Evolutionary conservation across 2,888 invertebrate genomes (phyloP).

Genomic region (Papilio elwesi): DNA sequence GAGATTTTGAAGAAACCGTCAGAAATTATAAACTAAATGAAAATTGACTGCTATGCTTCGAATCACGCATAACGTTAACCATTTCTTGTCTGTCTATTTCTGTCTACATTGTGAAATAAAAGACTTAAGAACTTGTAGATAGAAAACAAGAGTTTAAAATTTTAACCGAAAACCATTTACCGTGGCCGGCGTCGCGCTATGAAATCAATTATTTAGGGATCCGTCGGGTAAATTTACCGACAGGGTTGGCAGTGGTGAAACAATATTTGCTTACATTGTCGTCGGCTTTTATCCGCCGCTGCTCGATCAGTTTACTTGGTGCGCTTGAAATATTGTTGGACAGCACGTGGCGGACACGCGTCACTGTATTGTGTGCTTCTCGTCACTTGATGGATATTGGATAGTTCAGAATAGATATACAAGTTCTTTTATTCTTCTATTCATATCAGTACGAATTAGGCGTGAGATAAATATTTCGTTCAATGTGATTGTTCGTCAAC

Average conservation of each 20-base stretch:
- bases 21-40: no score
- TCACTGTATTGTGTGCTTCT: not conserved
- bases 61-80: no score
- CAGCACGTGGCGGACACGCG: slow-evolving; percentile 9
- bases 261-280: slow-evolving; percentile 24
- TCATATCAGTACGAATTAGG: no score
- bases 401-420: not conserved
- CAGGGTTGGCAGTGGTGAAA: slow-evolving; percentile 22
- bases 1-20: no score
- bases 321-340: slow-evolving; percentile 15
- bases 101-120: not conserved
- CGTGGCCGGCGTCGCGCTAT: slow-evolving; percentile 9
- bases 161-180: slow-evolving; percentile 24
- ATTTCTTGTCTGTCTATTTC: not conserved
- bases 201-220: slow-evolving; percentile 34
- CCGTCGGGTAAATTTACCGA: slow-evolving; percentile 20
- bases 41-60: no score
- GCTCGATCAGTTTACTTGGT: slow-evolving; percentile 27
- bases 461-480: no score
- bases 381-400: not conserved
- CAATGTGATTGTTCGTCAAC: no score
- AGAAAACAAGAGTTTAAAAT: slow-evolving; percentile 9
- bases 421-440: no score
- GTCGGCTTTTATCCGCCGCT: slow-evolving; percentile 24
- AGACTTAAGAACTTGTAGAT: not conserved